A percentile compares a stretch with the other conserved stretches of the same genome.
Evolutionary conservation across 2,888 invertebrate species (phyloP).

Genomic region (Apamea monoglypha): DNA sequence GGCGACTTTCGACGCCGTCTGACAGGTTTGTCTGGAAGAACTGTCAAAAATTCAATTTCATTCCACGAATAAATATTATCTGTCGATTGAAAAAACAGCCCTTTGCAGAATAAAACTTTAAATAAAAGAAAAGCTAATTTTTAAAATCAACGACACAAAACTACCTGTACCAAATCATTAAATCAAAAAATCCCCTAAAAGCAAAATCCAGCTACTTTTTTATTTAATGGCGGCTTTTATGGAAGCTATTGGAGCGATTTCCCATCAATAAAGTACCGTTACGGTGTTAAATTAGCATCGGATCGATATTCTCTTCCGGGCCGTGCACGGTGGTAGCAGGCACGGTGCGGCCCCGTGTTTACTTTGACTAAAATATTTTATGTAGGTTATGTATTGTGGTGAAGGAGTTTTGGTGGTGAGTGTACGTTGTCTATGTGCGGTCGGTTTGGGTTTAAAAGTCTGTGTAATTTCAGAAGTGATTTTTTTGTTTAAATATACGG

Average conservation of each 20-base stretch:
- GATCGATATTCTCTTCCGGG: constrained; percentile 84
- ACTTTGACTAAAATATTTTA: constrained; percentile 48
- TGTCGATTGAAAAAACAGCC: no score
- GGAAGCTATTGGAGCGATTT: constrained; percentile 72
- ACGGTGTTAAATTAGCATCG: constrained; percentile 82
- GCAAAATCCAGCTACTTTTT: constrained; percentile 57
- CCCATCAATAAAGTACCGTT: constrained; percentile 78
- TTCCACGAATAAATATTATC: no score
- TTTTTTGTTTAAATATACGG: not conserved
- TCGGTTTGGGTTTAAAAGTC: not conserved
- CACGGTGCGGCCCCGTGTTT: constrained; percentile 71
- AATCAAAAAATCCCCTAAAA: constrained; percentile 48
- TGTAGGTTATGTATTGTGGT: constrained; percentile 37
- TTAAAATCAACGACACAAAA: not conserved
- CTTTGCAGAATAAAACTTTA: no score
- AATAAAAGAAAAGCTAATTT: not conserved
- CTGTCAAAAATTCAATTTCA: no score
- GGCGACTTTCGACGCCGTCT: no score
- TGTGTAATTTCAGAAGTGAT: not conserved
- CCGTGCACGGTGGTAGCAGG: constrained; percentile 76
- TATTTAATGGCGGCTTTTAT: constrained; percentile 67
- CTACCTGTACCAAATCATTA: constrained; percentile 39
- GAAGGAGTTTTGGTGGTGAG: constrained; percentile 11
- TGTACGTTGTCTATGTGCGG: constrained; percentile 1
- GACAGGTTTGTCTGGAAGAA: no score